These are phyloP conservation scores for Heliconius cydno DNA, from an alignment of 2,888 invertebrate species.

Conservation along the genomic window DNA sequence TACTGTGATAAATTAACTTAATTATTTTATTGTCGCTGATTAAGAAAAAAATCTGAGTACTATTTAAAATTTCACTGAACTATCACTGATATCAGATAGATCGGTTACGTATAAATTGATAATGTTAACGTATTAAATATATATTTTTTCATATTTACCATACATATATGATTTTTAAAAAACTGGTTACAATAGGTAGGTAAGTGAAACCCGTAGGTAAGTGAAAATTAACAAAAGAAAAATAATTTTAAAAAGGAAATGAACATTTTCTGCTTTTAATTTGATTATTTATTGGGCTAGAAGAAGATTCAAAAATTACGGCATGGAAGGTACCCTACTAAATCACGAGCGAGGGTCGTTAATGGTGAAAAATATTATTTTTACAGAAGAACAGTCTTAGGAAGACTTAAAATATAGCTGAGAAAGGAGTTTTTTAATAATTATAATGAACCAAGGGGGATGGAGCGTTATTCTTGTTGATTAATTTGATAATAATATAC, in stretches of 20 bases:
- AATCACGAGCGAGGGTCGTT: conserved; percentile 65
- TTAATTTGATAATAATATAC: conserved; percentile 45
- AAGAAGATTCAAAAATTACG: conserved; percentile 62
- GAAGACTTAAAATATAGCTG: conserved; percentile 61
- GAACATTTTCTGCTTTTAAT: conserved; percentile 53
- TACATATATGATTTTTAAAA: neutral
- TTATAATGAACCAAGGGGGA: conserved; percentile 53
- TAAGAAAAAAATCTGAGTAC: neutral
- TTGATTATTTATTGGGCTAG: conserved; percentile 67
- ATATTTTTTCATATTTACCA: neutral
- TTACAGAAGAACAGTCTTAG: conserved; percentile 54
- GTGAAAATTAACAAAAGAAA: neutral
- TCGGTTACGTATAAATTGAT: neutral
- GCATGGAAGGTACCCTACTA: conserved; percentile 55
- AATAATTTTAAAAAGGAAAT: neutral
- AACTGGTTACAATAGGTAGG: neutral
- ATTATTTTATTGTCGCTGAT: no score
- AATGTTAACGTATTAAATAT: neutral
- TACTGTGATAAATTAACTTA: no score
- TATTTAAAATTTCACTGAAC: conserved; percentile 1
- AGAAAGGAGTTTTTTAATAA: conserved; percentile 61
- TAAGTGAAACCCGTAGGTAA: neutral
- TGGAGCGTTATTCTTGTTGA: conserved; percentile 38
- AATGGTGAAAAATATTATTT: conserved; percentile 75
- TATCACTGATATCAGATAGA: neutral